Conservation (phyloP, 2,888 invertebrate species). For the Temnothorax rugatulus region DNA sequence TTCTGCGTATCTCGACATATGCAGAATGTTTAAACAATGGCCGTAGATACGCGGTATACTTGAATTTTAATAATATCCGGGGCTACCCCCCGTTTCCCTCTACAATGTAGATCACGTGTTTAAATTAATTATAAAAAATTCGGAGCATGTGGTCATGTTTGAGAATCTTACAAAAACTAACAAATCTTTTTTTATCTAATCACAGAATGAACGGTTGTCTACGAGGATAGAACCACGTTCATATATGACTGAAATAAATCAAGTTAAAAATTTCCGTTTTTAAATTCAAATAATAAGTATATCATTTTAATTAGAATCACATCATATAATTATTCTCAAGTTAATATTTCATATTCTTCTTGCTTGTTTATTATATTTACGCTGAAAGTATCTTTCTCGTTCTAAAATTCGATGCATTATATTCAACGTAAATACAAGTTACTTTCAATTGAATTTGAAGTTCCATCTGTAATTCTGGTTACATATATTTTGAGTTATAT, state of each 20-base stretch:
- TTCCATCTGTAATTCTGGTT: too few species aligned
- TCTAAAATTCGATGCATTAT: neutral
- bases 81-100: too few species aligned
- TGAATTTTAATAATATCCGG: too few species aligned
- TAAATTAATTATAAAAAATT: too few species aligned
- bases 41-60: too few species aligned
- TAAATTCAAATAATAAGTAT: neutral
- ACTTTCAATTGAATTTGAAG: neutral
- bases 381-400: neutral
- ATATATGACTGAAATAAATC: neutral
- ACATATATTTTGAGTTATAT: too few species aligned
- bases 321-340: neutral
- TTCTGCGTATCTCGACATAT: too few species aligned
- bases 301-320: neutral
- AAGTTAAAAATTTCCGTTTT: neutral
- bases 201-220: neutral
- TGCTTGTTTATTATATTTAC: neutral
- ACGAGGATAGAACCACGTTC: neutral
- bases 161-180: neutral
- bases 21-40: too few species aligned
- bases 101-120: too few species aligned
- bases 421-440: neutral
- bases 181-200: constrained; percentile 2
- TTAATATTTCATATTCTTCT: constrained; percentile 3
- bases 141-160: too few species aligned